phyloP scores from a whole-genome alignment of 2,797 vertebrate genomes.

The Peromyscus aztecus region DNA sequence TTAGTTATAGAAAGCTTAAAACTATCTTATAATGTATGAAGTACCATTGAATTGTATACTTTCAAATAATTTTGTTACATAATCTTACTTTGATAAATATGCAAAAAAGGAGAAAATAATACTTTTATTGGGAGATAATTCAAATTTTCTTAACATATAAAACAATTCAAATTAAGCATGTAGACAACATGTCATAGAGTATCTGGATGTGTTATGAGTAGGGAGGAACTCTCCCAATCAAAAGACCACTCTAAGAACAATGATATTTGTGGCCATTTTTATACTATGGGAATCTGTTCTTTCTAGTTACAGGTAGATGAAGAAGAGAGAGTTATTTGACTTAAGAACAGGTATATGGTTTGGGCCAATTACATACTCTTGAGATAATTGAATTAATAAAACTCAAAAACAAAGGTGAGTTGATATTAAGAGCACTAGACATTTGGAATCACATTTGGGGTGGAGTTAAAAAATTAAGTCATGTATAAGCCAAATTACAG shows the following conservation, averaged over 20 bases:
- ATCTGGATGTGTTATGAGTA: background rate
- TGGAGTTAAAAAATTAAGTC: slow-evolving; percentile 5
- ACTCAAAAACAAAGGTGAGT: background rate
- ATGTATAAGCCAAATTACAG: background rate
- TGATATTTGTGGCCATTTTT: background rate
- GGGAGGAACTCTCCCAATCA: background rate
- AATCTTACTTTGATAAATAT: slow-evolving; percentile 15
- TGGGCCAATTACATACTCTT: background rate
- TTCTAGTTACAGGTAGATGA: background rate
- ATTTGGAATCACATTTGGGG: background rate
- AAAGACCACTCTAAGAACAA: background rate
- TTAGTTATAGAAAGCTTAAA: background rate
- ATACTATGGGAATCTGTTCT: background rate
- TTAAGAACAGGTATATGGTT: background rate
- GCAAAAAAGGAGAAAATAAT: background rate
- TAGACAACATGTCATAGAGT: background rate
- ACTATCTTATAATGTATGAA: background rate
- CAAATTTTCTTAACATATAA: slow-evolving; percentile 29
- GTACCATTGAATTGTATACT: background rate
- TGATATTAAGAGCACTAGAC: background rate
- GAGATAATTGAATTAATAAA: background rate
- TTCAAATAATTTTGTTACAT: background rate
- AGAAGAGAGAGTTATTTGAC: background rate
- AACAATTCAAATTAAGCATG: background rate
- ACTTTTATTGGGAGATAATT: slow-evolving; percentile 14